Evolutionary conservation across 1,140 invertebrate species (phyloP), one percentile per base, ranked within the genome.

Genomic region (Ceratoteleas bidentatus): DNA sequence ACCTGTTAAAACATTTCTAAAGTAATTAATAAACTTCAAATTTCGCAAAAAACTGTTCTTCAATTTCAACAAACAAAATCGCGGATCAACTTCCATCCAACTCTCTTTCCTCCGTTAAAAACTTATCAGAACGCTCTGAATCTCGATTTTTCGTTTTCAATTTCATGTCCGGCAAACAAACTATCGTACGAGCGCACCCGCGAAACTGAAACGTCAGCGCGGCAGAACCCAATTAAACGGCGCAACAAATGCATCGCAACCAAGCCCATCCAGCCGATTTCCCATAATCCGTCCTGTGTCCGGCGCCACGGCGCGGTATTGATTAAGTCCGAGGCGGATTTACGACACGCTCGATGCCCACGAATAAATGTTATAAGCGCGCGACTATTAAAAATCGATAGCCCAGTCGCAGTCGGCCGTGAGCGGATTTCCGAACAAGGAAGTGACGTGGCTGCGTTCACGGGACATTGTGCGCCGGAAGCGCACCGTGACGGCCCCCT

Each of bases 341-440:
- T 78, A 65, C 66, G 65, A 64, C 53, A 57, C 65, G 65, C 58
- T 70, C 40, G 36, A 78, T 58, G 65, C 52, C 24, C 65, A 70
- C 34, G 52, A 78, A 70, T 78, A 70, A 78, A 78, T 70, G 65
- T 65, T 78, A 24, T 64, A 64, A 78, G 64, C 43, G 60, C 64
- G 64, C 60, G 60, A 78, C 65, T 78, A 69, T 69, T 62, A 78
- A 78, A 78, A 65, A 78, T 78, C 75, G 75, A 78, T 78, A 72
- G 32, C 36, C 50, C 34, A 70, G 75, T 69, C 62, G 64, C 66
- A 78, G 65, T 47, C 47, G 64, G 65, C 58, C 75, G 56, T 70
- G 75, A 47, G 57, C 83, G 83, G 78, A 81, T 84, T 75, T 79
- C 78, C 60, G 61, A 75, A 69, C 36, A 70, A 77, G 79, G 62